Percentiles rank a stretch among this genome's conserved stretches.
Conservation (phyloP, 2,888 invertebrate genomes). For the Chymomyza amoena region DNA sequence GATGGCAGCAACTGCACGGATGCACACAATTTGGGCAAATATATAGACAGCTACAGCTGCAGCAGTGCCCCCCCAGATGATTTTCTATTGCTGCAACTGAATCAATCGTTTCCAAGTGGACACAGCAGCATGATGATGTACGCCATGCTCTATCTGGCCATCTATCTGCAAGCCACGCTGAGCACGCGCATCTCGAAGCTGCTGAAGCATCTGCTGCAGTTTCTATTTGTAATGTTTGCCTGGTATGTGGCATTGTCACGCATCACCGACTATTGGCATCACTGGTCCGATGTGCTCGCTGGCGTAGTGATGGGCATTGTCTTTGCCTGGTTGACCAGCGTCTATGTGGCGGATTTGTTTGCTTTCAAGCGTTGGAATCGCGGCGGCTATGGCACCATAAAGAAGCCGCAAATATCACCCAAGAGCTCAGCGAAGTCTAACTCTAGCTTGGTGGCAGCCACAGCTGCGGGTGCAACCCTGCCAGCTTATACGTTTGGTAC, state of each 20-base stretch:
- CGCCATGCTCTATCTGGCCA: slow-evolving; percentile 90
- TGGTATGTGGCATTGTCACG: slow-evolving; percentile 73
- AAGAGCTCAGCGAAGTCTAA: slow-evolving; percentile 54
- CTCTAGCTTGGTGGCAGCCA: slow-evolving; percentile 29
- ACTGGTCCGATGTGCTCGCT: slow-evolving; percentile 73
- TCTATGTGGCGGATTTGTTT: slow-evolving; percentile 67
- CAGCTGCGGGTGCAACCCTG: slow-evolving; percentile 47
- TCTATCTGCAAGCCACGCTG: slow-evolving; percentile 92
- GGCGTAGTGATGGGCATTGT: slow-evolving; percentile 60
- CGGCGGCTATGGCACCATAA: slow-evolving; percentile 38
- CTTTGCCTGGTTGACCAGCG: slow-evolving; percentile 60
- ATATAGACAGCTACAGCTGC: slow-evolving; percentile 87
- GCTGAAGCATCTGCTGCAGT: slow-evolving; percentile 89
- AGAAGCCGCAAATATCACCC: slow-evolving; percentile 54
- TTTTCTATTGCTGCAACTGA: slow-evolving; percentile 84
- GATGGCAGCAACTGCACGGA: slow-evolving; percentile 81
- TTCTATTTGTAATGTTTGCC: slow-evolving; percentile 72
- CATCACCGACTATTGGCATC: slow-evolving; percentile 71
- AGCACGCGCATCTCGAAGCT: slow-evolving; percentile 90
- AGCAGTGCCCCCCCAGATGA: slow-evolving; percentile 79
- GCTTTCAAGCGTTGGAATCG: slow-evolving; percentile 54
- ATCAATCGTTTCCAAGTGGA: slow-evolving; percentile 94
- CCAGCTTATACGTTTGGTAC: slow-evolving; percentile 75
- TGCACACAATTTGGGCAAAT: slow-evolving; percentile 82
- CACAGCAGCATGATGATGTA: slow-evolving; percentile 93